A percentile compares a stretch with the other conserved stretches of the same genome.
phyloP scores from a whole-genome alignment of 2,888 invertebrate genomes.

The Pyrgus malvae region DNA sequence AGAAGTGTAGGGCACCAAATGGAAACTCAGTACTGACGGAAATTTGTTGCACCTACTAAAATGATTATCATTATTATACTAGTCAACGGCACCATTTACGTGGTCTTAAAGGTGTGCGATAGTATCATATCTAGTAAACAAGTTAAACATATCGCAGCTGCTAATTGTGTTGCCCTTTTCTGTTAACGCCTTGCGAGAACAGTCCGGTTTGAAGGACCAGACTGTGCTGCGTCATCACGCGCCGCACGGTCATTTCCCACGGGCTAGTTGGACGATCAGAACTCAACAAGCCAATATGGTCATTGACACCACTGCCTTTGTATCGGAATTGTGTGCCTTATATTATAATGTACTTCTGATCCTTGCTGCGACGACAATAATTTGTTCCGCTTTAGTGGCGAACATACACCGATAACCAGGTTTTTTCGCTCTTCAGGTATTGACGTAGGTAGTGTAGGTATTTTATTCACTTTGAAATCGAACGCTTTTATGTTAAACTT shows the following conservation, averaged over 20 bases:
- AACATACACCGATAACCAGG: conserved; percentile 44
- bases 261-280: conserved; percentile 32
- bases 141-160: conserved; percentile 9
- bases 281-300: conserved; percentile 17
- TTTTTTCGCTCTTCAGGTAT: too few relatives aligned
- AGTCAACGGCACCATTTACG: too few relatives aligned
- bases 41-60: too few relatives aligned
- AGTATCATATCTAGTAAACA: neutral
- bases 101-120: too few relatives aligned
- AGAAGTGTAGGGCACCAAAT: too few relatives aligned
- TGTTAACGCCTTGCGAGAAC: conserved; percentile 23
- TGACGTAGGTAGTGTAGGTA: too few relatives aligned
- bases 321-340: conserved; percentile 6
- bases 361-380: conserved; percentile 44
- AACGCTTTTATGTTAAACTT: too few relatives aligned
- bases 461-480: too few relatives aligned
- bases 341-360: conserved; percentile 22
- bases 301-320: neutral
- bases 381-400: conserved; percentile 61
- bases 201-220: conserved; percentile 19
- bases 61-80: too few relatives aligned
- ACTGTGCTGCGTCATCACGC: conserved; percentile 44
- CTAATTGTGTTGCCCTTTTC: conserved; percentile 25
- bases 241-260: conserved; percentile 48
- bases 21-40: too few relatives aligned